Evolutionary conservation across 1,140 invertebrate genomes (phyloP).

Genomic region (Amyelois transitella): DNA sequence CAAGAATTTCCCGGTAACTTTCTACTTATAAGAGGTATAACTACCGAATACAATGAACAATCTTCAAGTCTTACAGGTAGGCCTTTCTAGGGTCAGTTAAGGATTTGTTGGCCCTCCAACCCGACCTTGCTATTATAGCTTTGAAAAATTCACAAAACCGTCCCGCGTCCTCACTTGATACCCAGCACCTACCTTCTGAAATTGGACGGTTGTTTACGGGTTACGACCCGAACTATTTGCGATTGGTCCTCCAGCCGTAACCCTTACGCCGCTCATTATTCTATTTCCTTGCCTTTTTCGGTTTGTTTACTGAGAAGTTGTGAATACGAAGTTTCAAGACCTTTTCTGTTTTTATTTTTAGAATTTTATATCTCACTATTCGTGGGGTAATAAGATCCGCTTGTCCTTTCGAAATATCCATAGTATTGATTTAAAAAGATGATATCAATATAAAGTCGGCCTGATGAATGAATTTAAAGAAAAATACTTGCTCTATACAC

Average conservation of each 20-base stretch:
- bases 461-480: too few relatives aligned
- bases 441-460: too few relatives aligned
- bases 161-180: neutral
- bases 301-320: neutral
- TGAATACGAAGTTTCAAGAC: too few relatives aligned
- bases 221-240: neutral
- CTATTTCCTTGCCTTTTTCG: neutral
- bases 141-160: neutral
- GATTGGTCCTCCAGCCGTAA: neutral
- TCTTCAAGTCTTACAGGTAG: neutral
- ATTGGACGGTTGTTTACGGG: neutral
- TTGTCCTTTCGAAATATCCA: too few relatives aligned
- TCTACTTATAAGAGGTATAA: too few relatives aligned
- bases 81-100: neutral
- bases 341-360: too few relatives aligned
- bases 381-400: too few relatives aligned
- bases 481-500: too few relatives aligned
- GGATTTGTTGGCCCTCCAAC: neutral
- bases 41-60: neutral
- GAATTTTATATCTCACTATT: too few relatives aligned
- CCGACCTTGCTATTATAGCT: neutral
- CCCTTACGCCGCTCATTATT: neutral
- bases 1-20: too few relatives aligned
- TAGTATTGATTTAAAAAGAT: too few relatives aligned
- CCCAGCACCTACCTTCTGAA: neutral